Evolutionary conservation across 2,797 vertebrate genomes (phyloP), one percentile per base, ranked within the genome.

Genomic region (Lacerta viridis): DNA sequence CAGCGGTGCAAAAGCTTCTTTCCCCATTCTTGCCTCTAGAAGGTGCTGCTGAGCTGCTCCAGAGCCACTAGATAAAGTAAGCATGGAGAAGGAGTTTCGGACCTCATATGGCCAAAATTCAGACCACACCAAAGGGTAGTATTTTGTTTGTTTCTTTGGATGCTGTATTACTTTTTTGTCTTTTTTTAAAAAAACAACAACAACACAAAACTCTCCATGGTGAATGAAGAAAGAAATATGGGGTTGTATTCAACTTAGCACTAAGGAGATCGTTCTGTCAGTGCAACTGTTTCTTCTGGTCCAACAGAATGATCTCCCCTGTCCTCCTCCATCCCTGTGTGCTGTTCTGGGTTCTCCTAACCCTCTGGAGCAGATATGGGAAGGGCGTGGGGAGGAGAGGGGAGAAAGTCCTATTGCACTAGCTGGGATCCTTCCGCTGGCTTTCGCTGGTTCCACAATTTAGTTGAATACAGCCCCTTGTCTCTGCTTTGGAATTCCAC

Each of bases 71-170:
- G 33, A 41, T 39, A 17, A 75, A 41, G 78, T 68, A 17, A 75
- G 43, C 72, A 25, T 36, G 83, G 55, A 50, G 64, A 69, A 81
- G 18, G 17, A 23, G 33, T 18, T 85, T 85, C 86, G 66, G 83
- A 88, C 79, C 83, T 88, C 83, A 81, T 82, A 78, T 88, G 86
- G 86, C 90, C 90, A 90, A 90, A 90, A 78, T 71, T 39, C 75
- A 85, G 83, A 88, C 83, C 72, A 88, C 86, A 90, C 90, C 90
- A 90, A 90, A 90, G 86, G 86, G 79, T 83, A 90, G 61, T 78
- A 77, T 83, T 87, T 88, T 74, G 39, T 50, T 90, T 80, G 3
- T 81, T 25, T 75, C 5, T 25, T 75, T 80, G 72, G 59, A 71
- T 82, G 66, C 64, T 41, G 61, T 88, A 72, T 90, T 82, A n/a